These are phyloP conservation scores for Desmophyllum pertusum DNA, from an alignment of 92 coral and sea anemone genomes.

Conservation along the genomic window DNA sequence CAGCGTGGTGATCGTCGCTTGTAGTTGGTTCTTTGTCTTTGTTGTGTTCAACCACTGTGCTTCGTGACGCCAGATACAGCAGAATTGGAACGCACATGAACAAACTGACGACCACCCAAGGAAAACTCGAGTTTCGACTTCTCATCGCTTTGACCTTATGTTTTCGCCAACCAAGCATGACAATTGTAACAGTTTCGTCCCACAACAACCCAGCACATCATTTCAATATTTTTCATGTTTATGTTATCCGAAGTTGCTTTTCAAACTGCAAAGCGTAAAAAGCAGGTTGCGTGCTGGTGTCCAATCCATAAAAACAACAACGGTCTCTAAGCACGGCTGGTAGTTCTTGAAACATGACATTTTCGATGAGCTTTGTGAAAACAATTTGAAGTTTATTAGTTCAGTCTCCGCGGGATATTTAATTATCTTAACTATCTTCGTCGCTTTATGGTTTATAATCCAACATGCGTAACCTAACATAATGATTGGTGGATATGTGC, in stretches of 20 bases:
- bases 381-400: neutral
- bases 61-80: constrained; percentile 23
- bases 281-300: constrained; percentile 48
- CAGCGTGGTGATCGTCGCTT: constrained; percentile 7
- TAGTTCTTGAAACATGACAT: neutral
- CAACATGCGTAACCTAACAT: neutral
- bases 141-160: constrained; percentile 37
- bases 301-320: neutral
- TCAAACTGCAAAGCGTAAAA: constrained; percentile 30
- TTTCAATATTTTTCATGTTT: constrained; percentile 18
- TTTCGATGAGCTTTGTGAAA: neutral
- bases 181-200: constrained; percentile 15
- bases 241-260: constrained; percentile 17
- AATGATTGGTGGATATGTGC: neutral
- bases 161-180: constrained; percentile 22
- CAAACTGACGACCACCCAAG: constrained; percentile 19
- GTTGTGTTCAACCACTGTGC: neutral
- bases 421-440: neutral
- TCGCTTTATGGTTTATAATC: neutral
- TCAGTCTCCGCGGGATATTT: neutral
- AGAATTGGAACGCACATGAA: constrained; percentile 17
- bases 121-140: constrained; percentile 20
- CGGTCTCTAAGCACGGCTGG: constrained; percentile 23
- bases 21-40: constrained; percentile 21
- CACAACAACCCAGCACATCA: constrained; percentile 15